Evolutionary conservation across 2,888 invertebrate species (phyloP), one percentile per base, ranked within the genome.

Genomic region (Leptinotarsa tumamoca): DNA sequence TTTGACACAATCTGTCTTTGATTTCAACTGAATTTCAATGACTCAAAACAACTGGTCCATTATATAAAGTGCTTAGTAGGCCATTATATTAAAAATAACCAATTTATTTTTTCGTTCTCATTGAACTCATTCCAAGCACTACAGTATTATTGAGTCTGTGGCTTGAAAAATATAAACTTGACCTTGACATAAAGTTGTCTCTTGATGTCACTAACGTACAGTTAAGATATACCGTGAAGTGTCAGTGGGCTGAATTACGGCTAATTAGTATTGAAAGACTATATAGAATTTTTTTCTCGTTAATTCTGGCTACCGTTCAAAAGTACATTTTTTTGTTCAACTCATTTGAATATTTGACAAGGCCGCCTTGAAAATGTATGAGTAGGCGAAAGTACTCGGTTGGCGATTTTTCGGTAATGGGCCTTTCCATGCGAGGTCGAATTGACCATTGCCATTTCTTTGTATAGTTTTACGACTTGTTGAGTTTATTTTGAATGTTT

Each of bases 111-210:
- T 33, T 56, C 15, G 43, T 27, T 69, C 50, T 70, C 58, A 58
- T 70, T 70, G 70, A 70, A 70, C 43, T 58, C 18, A n/a, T 70
- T 70, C 58, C 70, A 70, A 70, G 58, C 21, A 56, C 70, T 27
- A 49, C n/a, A 14, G 18, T 56, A 70, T 52, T 27, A 58, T 70
- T 70, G 21, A 33, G 18, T 58, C 23, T 21, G 7, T n/a, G 18
- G 15, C 23, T 70, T 56, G 15, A 58, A 70, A 49, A 58, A 58
- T 56, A 49, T 58, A 50, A 70, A 70, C 70, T 56, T 69, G 33
- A 69, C 70, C 70, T 58, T 70, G 70, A 58, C 70, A 70, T 58
- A 69, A 23, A 70, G 70, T 21, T 70, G 61, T 58, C 70, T 56
- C 49, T 18, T 33, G 17, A 27, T 43, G 54, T 52, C 54, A 54